phyloP scores from a whole-genome alignment of 2,113 vertebrate genomes.

The Planiliza haematocheilus region DNA sequence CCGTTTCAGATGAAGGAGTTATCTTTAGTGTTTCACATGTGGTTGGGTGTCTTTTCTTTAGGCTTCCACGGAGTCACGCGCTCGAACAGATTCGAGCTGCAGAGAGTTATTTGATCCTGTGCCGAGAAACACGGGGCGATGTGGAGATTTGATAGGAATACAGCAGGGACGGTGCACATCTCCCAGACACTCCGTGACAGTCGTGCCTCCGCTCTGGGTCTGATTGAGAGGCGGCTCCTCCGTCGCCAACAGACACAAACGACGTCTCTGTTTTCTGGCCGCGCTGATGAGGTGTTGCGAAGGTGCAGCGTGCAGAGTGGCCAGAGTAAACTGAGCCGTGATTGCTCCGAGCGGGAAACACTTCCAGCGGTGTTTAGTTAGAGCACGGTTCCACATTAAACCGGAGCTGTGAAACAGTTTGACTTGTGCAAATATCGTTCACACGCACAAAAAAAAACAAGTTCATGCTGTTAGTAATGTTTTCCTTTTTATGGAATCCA shows the following conservation, averaged over 20 bases:
- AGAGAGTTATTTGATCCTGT: slow-evolving; percentile 64
- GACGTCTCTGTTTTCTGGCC: slow-evolving; percentile 51
- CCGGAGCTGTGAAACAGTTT: slow-evolving; percentile 56
- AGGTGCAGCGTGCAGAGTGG: slow-evolving; percentile 48
- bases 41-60: slow-evolving; percentile 45
- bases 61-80: slow-evolving; percentile 34
- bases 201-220: slow-evolving; percentile 37
- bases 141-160: slow-evolving; percentile 60
- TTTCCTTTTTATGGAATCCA: slow-evolving; percentile 78
- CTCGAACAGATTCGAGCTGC: slow-evolving; percentile 60
- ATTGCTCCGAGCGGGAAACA: slow-evolving; percentile 35
- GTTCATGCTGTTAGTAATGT: slow-evolving; percentile 61
- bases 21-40: slow-evolving; percentile 62
- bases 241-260: slow-evolving; percentile 65
- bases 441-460: slow-evolving; percentile 26
- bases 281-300: slow-evolving; percentile 53
- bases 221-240: slow-evolving; percentile 49
- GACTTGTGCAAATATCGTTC: slow-evolving; percentile 60
- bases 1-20: slow-evolving; percentile 73
- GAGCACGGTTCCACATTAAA: slow-evolving; percentile 45
- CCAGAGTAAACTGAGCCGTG: slow-evolving; percentile 62
- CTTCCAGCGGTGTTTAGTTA: slow-evolving; percentile 51
- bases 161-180: slow-evolving; percentile 41
- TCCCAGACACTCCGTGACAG: slow-evolving; percentile 21
- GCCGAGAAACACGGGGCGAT: slow-evolving; percentile 46